phyloP scores from a whole-genome alignment of 1,140 invertebrate species.

The Brevipalpus yothersi region DNA sequence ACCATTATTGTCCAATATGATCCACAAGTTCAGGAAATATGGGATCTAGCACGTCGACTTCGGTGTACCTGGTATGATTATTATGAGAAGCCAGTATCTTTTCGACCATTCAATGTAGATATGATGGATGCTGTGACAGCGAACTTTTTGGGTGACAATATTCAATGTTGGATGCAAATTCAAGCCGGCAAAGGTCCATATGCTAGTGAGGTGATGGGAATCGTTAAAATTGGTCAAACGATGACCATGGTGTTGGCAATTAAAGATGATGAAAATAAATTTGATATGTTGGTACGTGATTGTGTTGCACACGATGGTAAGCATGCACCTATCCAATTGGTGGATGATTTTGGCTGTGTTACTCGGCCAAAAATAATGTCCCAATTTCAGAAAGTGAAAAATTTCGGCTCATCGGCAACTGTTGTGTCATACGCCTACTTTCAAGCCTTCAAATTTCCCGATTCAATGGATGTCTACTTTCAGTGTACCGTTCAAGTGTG shows the following conservation, averaged over 20 bases:
- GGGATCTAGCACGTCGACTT: slow-evolving; percentile 45
- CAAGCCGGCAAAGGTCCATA: slow-evolving; percentile 84
- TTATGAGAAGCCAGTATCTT: slow-evolving; percentile 79
- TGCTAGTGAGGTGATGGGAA: slow-evolving; percentile 75
- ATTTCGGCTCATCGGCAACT: slow-evolving; percentile 71
- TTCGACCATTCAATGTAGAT: slow-evolving; percentile 66
- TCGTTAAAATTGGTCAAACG: slow-evolving; percentile 82
- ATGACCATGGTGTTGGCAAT: slow-evolving; percentile 93
- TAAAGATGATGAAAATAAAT: slow-evolving; percentile 82
- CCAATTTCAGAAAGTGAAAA: slow-evolving; percentile 77
- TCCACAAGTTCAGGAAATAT: slow-evolving; percentile 71
- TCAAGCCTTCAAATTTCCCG: slow-evolving; percentile 27
- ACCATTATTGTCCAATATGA: slow-evolving; percentile 87
- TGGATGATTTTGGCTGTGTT: slow-evolving; percentile 75
- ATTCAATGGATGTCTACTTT: slow-evolving; percentile 46
- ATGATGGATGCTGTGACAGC: slow-evolving; percentile 78
- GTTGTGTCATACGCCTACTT: slow-evolving; percentile 77
- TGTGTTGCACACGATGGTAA: slow-evolving; percentile 85
- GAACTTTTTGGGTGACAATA: slow-evolving; percentile 77
- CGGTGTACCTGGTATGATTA: slow-evolving; percentile 84
- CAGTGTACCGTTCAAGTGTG: slow-evolving; percentile 88
- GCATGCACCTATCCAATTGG: slow-evolving; percentile 72
- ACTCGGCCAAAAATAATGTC: slow-evolving; percentile 77
- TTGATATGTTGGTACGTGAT: slow-evolving; percentile 80
- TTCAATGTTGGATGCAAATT: slow-evolving; percentile 90